Evolutionary conservation across 2,797 vertebrate species (phyloP).

Genomic region (Tenualosa ilisha): DNA sequence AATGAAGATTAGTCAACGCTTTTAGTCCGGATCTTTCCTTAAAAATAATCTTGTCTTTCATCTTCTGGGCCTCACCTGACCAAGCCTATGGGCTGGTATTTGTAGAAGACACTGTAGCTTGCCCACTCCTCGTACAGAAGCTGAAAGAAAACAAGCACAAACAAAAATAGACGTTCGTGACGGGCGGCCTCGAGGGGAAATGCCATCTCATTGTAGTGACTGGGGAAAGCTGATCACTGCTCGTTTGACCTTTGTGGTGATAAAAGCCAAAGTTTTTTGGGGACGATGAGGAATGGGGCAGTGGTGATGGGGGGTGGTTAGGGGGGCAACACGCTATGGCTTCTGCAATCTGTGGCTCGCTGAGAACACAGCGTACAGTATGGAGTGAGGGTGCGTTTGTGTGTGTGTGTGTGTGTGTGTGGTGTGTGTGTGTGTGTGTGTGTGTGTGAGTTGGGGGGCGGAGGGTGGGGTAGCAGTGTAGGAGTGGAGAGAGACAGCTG

Average conservation of each 20-base stretch:
- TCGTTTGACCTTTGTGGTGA: slow-evolving; percentile 23
- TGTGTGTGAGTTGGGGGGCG: neutral
- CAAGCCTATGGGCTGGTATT: slow-evolving; percentile 92
- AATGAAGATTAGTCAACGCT: slow-evolving; percentile 1
- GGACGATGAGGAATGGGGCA: neutral
- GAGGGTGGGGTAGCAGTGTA: neutral
- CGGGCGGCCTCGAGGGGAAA: neutral
- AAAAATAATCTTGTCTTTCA: neutral
- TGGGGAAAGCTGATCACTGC: slow-evolving; percentile 16
- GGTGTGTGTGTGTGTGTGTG: neutral
- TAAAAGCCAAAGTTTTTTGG: slow-evolving; percentile 1
- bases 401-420: too few relatives aligned
- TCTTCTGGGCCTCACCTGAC: slow-evolving; percentile 77
- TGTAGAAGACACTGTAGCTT: slow-evolving; percentile 92
- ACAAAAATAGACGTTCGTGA: slow-evolving; percentile 1
- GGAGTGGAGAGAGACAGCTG: slow-evolving; percentile 12
- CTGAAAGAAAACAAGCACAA: slow-evolving; percentile 67
- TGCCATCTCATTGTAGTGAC: neutral
- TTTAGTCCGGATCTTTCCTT: neutral
- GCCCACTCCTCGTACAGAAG: slow-evolving; percentile 95
- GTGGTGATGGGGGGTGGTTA: too few relatives aligned
- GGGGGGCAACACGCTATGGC: neutral
- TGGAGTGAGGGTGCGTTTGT: neutral
- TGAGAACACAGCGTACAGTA: slow-evolving; percentile 18
- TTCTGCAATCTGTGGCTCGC: neutral